These are phyloP conservation scores for Theocolax elegans DNA, from an alignment of 1,140 invertebrate species.

Conservation along the genomic window DNA sequence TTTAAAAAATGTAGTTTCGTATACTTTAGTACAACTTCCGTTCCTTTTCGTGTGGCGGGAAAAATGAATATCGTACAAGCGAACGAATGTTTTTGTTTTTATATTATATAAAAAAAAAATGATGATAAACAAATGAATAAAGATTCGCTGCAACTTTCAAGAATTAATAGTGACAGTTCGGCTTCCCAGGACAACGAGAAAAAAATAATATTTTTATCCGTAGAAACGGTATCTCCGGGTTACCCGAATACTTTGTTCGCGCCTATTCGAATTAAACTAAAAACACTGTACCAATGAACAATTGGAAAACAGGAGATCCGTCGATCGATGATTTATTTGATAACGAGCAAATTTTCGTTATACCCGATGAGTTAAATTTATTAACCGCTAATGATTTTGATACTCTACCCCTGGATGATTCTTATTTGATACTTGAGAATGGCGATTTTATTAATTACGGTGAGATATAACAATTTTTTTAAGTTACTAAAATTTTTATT, in stretches of 20 bases:
- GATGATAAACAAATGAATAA: constrained; percentile 15
- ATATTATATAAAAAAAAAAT: too few species aligned
- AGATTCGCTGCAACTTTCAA: not conserved
- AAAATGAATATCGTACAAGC: too few species aligned
- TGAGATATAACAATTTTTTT: constrained; percentile 8
- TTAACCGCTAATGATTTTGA: not conserved
- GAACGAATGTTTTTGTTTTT: too few species aligned
- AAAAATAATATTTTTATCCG: constrained; percentile 47
- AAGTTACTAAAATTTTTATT: not conserved
- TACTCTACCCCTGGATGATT: constrained; percentile 8
- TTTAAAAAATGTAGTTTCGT: too few species aligned
- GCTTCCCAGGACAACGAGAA: constrained; percentile 8
- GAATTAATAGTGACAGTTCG: too few species aligned
- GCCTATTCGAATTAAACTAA: not conserved
- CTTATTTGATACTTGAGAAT: constrained; percentile 32
- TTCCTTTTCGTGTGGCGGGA: too few species aligned
- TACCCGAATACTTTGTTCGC: constrained; percentile 43
- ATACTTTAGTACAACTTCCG: too few species aligned
- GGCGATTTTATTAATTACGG: constrained; percentile 33
- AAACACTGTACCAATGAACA: constrained; percentile 33
- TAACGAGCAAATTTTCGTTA: constrained; percentile 27
- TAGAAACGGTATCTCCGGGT: constrained; percentile 53
- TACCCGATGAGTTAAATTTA: not conserved
- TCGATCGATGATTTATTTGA: constrained; percentile 26
- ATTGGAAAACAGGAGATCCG: constrained; percentile 10